These are phyloP conservation scores for Calliopsis andreniformis DNA, from an alignment of 1,140 invertebrate species.

Conservation along the genomic window DNA sequence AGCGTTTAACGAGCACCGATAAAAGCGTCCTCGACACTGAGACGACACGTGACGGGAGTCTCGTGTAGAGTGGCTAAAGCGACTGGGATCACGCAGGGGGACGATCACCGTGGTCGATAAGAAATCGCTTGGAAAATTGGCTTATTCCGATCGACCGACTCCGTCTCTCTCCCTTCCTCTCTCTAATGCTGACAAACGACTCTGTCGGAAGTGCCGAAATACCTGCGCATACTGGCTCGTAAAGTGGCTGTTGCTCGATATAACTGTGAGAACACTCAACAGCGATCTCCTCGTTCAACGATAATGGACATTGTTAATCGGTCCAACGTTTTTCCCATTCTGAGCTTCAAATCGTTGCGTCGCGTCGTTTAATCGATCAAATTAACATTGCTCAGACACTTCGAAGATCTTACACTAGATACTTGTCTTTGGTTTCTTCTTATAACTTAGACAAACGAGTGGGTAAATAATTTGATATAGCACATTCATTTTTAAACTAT, in stretches of 20 bases:
- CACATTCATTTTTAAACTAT: no score
- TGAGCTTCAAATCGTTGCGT: no score
- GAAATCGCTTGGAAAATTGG: slow-evolving; percentile 79
- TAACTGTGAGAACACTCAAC: neutral
- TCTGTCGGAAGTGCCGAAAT: slow-evolving; percentile 69
- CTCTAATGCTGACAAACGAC: slow-evolving; percentile 73
- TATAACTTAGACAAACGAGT: no score
- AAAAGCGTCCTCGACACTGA: slow-evolving; percentile 37
- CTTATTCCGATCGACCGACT: slow-evolving; percentile 74
- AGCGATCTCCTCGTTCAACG: neutral
- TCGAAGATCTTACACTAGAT: no score
- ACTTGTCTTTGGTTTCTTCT: no score
- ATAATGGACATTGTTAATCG: slow-evolving; percentile 17
- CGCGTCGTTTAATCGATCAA: no score
- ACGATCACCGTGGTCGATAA: slow-evolving; percentile 70
- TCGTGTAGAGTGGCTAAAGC: slow-evolving; percentile 32
- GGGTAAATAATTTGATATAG: no score
- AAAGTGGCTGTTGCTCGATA: slow-evolving; percentile 33
- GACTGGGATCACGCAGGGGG: slow-evolving; percentile 26
- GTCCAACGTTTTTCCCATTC: neutral
- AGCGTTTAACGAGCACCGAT: slow-evolving; percentile 39
- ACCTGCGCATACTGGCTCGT: slow-evolving; percentile 39
- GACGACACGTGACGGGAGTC: slow-evolving; percentile 48
- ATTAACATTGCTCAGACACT: no score
- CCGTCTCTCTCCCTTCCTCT: slow-evolving; percentile 28